These are phyloP conservation scores for Syndactyla subalaris DNA, from an alignment of 2,797 vertebrate genomes.

Conservation along the genomic window DNA sequence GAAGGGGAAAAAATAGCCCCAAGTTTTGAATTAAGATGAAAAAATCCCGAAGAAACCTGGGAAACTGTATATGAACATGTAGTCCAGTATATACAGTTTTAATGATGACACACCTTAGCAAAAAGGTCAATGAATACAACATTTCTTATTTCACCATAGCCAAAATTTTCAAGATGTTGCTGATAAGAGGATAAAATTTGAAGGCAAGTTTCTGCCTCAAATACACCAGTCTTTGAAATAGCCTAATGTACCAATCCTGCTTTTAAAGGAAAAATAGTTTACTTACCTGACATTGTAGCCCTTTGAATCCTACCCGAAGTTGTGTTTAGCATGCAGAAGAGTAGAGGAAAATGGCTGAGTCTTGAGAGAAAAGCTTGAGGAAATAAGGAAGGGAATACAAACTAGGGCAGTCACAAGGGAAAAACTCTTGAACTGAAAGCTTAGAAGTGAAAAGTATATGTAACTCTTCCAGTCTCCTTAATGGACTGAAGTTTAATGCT, in stretches of 20 bases:
- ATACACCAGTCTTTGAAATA: background rate
- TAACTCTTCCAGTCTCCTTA: background rate
- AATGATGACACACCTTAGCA: background rate
- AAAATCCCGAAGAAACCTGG: background rate
- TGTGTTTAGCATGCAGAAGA: conserved; percentile 10
- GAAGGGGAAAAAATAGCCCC: background rate
- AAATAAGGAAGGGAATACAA: conserved; percentile 13
- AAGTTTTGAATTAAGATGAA: background rate
- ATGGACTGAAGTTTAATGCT: background rate
- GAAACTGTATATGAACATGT: background rate
- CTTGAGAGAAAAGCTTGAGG: conserved; percentile 13
- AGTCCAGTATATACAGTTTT: background rate
- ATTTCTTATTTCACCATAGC: background rate
- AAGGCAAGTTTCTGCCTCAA: background rate
- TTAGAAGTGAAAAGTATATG: background rate
- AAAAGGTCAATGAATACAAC: background rate
- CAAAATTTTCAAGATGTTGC: background rate
- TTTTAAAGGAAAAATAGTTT: background rate
- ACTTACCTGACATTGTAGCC: background rate
- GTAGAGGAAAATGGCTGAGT: background rate
- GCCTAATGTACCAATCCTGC: background rate
- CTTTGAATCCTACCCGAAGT: background rate
- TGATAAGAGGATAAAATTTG: background rate
- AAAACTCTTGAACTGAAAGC: background rate
- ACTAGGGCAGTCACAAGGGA: background rate